Percentiles rank a stretch among this genome's conserved stretches.
phyloP scores from a whole-genome alignment of 1,140 invertebrate genomes.

The Tyrophagus putrescentiae region DNA sequence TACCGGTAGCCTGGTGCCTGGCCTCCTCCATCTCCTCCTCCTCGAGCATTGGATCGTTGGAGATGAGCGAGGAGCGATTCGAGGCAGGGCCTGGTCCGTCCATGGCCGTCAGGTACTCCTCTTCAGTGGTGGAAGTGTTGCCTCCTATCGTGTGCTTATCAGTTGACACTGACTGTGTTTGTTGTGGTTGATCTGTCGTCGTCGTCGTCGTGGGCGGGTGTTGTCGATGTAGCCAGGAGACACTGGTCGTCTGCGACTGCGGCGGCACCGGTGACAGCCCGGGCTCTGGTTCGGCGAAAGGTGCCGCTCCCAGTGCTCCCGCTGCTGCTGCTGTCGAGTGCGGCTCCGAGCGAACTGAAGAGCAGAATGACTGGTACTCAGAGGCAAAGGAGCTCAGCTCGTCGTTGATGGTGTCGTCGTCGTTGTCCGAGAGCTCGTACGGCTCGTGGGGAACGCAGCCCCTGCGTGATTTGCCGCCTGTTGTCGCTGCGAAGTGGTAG shows the following conservation, averaged over 20 bases:
- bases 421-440: conserved; percentile 1
- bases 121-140: no score
- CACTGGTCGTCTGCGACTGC: no score
- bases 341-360: not conserved
- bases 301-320: not conserved
- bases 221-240: conserved; percentile 4
- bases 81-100: not conserved
- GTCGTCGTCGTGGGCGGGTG: not conserved
- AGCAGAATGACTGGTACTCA: conserved; percentile 7
- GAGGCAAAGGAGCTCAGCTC: conserved; percentile 11
- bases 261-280: no score
- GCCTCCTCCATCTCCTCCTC: not conserved
- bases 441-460: not conserved
- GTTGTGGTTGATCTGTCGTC: not conserved
- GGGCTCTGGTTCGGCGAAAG: no score
- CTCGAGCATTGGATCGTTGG: not conserved
- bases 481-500: not conserved
- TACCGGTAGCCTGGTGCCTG: no score
- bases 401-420: conserved; percentile 19
- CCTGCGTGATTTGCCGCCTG: no score
- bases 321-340: not conserved
- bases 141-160: no score
- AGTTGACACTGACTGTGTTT: not conserved
- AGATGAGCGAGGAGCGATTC: not conserved
- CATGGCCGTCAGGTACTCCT: conserved; percentile 5